Base-by-base conservation (phyloP, 23 tunicate genomes). In the Ciona savignyi region DNA sequence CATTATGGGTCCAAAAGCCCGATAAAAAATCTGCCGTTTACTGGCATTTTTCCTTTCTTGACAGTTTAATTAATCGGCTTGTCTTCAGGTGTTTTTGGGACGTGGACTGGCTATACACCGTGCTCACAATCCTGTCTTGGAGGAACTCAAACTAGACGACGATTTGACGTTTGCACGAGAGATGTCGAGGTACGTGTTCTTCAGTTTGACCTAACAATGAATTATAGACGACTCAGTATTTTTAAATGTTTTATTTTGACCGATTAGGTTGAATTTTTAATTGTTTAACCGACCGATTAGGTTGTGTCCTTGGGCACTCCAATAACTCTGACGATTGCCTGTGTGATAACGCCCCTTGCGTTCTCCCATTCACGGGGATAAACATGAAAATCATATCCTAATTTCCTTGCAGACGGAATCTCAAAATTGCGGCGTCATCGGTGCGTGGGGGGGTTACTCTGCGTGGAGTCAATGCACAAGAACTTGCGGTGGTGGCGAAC, bases 401-500 rank as follows among this genome's bases (percentile, higher is more conserved):
- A n/a, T n/a, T n/a, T n/a, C n/a, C n/a, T n/a, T 20, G 15, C 29
- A 90, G 97, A 70, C 32, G 2, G 71, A 90, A 33, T 64, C 72
- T 2, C 85, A 83, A 79, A 35, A 79, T 32, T 90, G 97, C 51
- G 97, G 97, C 3, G 25, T 2, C 9, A 9, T 34, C 28, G 97
- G 97, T 30, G 22, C 75, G 0, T 90, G 97, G 97, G 89, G 97
- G 0, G 89, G 60, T 26, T 89, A 83, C 56, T 86, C 98, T 0
- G 42, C 77, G 22, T 93, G 98, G 98, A 64, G 88, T 4, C 32
- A 66, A 6, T 93, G 98, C 32, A 63, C 64, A 29, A 63, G 72
- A 4, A n/a, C 80, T 23, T 93, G 98, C 66, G 93, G 93, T 25
- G 68, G 32, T 28, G 93, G 93, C 19, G 23, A 67, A 34, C 32